Evolutionary conservation across 2,888 invertebrate genomes (phyloP).

Genomic region (Ochlodes sylvanus): DNA sequence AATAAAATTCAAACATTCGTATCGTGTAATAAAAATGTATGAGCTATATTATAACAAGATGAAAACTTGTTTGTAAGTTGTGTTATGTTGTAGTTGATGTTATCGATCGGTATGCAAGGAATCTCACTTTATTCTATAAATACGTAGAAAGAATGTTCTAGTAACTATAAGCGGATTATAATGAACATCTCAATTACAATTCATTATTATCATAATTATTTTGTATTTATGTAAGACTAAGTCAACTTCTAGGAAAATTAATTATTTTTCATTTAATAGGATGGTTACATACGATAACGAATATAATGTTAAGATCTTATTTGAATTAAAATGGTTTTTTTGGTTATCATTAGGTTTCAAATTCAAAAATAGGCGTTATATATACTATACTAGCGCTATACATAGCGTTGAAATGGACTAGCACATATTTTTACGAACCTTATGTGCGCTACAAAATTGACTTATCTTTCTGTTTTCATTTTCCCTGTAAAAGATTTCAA

Average conservation of each 20-base stretch:
- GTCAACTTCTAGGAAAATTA: constrained; percentile 3
- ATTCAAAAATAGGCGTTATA: no score
- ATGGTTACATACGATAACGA: neutral
- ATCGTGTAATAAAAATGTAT: neutral
- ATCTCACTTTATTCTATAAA: constrained; percentile 26
- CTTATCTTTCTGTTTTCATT: neutral
- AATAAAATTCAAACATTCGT: no score
- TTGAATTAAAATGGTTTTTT: no score
- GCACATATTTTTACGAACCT: no score
- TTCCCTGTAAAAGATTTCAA: constrained; percentile 1
- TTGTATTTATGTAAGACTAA: constrained; percentile 4
- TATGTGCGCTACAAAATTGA: neutral
- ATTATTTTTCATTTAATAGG: neutral
- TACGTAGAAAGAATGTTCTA: constrained; percentile 21
- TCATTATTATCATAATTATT: constrained; percentile 22
- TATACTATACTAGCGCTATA: no score
- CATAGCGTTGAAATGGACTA: no score
- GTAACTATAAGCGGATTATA: constrained; percentile 9
- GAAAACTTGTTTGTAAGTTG: constrained; percentile 1
- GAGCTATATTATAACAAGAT: constrained; percentile 12
- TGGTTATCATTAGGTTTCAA: no score
- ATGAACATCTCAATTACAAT: constrained; percentile 20
- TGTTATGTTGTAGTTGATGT: constrained; percentile 21
- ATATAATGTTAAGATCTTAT: no score
- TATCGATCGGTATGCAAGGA: constrained; percentile 24